Base-by-base conservation (phyloP, 2,888 invertebrate genomes). In the Drosophila ustulata region DNA sequence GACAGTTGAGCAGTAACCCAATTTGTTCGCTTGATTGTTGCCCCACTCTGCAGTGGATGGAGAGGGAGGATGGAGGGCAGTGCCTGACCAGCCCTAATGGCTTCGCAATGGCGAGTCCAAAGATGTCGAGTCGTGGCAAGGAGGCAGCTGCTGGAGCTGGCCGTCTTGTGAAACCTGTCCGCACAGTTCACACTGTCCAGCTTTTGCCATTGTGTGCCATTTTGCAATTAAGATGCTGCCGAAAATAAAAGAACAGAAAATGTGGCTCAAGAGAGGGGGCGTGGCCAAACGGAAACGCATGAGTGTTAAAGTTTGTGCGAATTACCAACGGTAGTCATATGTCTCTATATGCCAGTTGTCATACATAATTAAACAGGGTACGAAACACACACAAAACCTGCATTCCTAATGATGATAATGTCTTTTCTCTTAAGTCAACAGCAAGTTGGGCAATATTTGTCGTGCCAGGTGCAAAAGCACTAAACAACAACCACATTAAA, bases 1-100 rank as follows among this genome's bases (percentile, higher is more conserved):
- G 83, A 88, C 83, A 83, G 89, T 83, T 86, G 89, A 83, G 89
- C 89, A 88, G 84, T 83, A 83, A 83, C 83, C 89, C 89, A 83
- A 86, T 83, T 83, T 83, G 89, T 71, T 81, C 78, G 87, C 87
- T 67, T 88, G 84, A 88, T 86, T 86, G 83, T 77, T 64, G 71
- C 50, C 55, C 49, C 57, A 26, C 49, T 46, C 39, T 28, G 39
- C 37, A 11, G 46, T 1, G 9, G 18, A 13, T n/a, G 34, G n/a
- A n/a, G 26, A 26, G 30, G 30, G 18, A 41, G 4, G 47, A 7
- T 6, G 32, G 39, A 9, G 5, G 45, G 47, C 41, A 39, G 59
- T 66, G 80, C 61, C 86, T 86, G 86, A 83, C 81, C 81, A 67
- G 50, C 75, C 71, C 68, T 87, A 83, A 83, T 88, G 83, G 88